A percentile compares a stretch with the other conserved stretches of the same genome.
phyloP scores from a whole-genome alignment of 1,140 invertebrate genomes.

The Lepidurus apus region DNA sequence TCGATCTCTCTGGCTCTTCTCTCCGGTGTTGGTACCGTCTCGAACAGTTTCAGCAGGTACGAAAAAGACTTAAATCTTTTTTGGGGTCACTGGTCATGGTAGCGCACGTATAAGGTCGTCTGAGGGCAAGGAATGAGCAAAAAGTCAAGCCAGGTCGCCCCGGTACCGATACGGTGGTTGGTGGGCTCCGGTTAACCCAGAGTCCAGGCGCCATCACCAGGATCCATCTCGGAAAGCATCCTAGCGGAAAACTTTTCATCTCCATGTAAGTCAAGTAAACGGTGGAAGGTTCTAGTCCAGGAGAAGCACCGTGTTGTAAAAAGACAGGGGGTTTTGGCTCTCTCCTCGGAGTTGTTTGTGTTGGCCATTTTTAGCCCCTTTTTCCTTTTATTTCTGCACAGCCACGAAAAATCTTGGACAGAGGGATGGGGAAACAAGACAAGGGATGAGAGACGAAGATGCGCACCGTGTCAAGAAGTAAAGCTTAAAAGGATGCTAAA shows the following conservation, averaged over 20 bases:
- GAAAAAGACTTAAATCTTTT: background rate
- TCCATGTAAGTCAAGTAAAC: background rate
- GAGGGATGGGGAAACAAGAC: background rate
- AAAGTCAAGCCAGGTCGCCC: background rate
- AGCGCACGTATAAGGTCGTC: background rate
- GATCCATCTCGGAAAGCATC: slow-evolving; percentile 17
- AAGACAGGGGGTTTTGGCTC: too few species aligned
- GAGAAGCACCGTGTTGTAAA: too few species aligned
- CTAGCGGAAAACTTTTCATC: background rate
- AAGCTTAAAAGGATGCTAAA: background rate
- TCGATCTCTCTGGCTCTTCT: background rate
- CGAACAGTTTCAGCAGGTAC: background rate
- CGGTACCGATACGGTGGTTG: too few species aligned
- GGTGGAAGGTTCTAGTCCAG: background rate
- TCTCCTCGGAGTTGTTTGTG: too few species aligned
- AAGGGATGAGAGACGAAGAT: background rate
- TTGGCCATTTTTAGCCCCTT: too few species aligned
- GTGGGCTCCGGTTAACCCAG: background rate
- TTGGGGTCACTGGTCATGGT: background rate
- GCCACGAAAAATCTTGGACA: background rate
- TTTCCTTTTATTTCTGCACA: too few species aligned
- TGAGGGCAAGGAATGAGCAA: background rate
- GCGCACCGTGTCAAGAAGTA: background rate
- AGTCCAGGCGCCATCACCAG: slow-evolving; percentile 6
- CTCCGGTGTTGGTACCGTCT: background rate